Evolutionary conservation across 2,888 invertebrate species (phyloP), one percentile per base, ranked within the genome.

Genomic region (Nemotelus nigrinus): DNA sequence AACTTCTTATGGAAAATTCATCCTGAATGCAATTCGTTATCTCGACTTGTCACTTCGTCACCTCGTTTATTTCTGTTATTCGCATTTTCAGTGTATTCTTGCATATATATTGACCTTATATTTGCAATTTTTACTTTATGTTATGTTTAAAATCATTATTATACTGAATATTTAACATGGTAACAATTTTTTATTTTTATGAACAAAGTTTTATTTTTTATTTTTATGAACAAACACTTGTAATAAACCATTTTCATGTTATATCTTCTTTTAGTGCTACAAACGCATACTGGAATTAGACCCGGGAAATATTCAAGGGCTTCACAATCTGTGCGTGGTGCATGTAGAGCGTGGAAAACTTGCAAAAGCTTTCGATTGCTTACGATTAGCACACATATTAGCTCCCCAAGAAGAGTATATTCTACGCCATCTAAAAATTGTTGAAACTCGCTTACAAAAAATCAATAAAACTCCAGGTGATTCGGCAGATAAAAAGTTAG

Each of bases 251-350:
- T 50, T 68, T 68, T 50, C 25, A 7, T 6, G 41, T 55, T 68
- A 25, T n/a, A 58, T 3, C 53, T 60, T 76, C 79, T 89, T 89
- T 25, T 89, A 96, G 93, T 97, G 97, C 85, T 98, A 98, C 88
- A 92, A 93, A 76, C 92, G 93, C 80, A 97, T 98, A 82, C 87
- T 98, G 10, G 92, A 93, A 82, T 87, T 95, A 80, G 97, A 98
- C 82, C 94, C 97, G 0, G 92, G 93, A 82, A 97, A 98, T 86
- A 94, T 96, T 80, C 98, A 98, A 88, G 98, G 97, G 0, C 89
- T 96, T 63, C 98, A 98, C 89, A 98, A 98, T 88, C 89, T 98
- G 44, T 98, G 98, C 87, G 98, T 98, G 5, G 97, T 98, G 0
- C 94, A 94, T 82, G 97, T 98, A 4, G 98, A 98, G 86, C 90